Conservation (phyloP, 1,140 invertebrate genomes). For the Nebria ingens region DNA sequence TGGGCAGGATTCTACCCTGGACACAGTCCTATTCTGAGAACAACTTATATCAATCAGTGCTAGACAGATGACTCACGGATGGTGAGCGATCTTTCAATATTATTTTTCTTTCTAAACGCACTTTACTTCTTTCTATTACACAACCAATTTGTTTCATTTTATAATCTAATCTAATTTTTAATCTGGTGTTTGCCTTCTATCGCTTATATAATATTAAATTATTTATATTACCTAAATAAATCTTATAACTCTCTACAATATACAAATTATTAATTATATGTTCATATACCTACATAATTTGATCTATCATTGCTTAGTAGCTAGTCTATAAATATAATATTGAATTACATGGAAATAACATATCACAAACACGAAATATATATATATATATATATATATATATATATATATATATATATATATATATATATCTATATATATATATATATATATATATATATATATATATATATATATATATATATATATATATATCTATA, state of each 20-base stretch:
- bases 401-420: neutral
- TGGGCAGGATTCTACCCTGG: neutral
- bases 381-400: slow-evolving; percentile 1
- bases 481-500: neutral
- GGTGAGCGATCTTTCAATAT: neutral
- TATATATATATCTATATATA: neutral
- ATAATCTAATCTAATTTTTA: too few relatives aligned
- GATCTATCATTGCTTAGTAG: too few relatives aligned
- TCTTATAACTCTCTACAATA: too few relatives aligned
- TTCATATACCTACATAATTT: too few relatives aligned
- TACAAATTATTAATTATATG: too few relatives aligned
- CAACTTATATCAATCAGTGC: neutral
- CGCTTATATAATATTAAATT: too few relatives aligned
- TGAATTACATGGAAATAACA: too few relatives aligned
- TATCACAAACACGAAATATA: too few relatives aligned
- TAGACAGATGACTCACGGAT: neutral
- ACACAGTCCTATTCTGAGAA: neutral
- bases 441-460: neutral
- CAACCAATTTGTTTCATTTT: too few relatives aligned
- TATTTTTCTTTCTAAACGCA: neutral
- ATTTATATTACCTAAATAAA: too few relatives aligned
- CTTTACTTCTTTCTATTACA: neutral
- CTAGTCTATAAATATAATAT: too few relatives aligned
- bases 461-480: neutral
- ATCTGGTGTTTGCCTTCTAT: too few relatives aligned